Base-by-base conservation (phyloP, 2,113 vertebrate genomes). In the Anolis carolinensis region DNA sequence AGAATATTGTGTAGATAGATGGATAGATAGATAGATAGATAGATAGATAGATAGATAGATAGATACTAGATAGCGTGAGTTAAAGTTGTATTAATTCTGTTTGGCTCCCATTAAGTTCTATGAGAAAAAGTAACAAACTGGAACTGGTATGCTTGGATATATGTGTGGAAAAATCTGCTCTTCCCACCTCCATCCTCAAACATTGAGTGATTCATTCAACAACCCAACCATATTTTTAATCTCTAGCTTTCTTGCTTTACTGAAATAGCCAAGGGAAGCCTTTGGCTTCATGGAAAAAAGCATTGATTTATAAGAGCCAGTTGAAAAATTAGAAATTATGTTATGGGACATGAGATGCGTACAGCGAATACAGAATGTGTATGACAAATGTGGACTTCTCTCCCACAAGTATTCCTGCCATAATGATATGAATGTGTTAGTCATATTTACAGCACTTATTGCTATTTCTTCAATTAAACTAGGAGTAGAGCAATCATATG, bases 401-500 rank as follows among this genome's bases (percentile, higher is more conserved):
- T 9, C 14, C 25, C 2, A 9, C 16, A 30, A 27, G n/a, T 30
- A 78, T 25, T 70, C 7, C 27, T 81, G 13, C 21, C 21, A 5
- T 65, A 76, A 48, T 39, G 13, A 9, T 52, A 68, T 30, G 36
- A 13, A 83, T 85, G 36, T 55, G 11, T 72, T 30, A 70, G 74
- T 84, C 39, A 79, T 91, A 90, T 87, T 34, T 62, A 59, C 27
- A 80, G 79, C 65, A 9, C 73, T 83, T 70, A 86, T 84, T 91
- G 21, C 10, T 39, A 34, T 82, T 86, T 65, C 39, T 86, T 52
- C 89, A 92, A 92, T 93, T 85, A 73, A 86, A 86, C 44, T 55
- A 79, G 62, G 79, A 81, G 52, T 20, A 81, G 6, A 72, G 73
- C 34, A 39, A 86, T 81, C 39, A 0, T 76, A 74, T 59, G 7